Evolutionary conservation across 1,140 invertebrate species (phyloP), one percentile per base, ranked within the genome.

Genomic region (Diabrotica undecimpunctata): DNA sequence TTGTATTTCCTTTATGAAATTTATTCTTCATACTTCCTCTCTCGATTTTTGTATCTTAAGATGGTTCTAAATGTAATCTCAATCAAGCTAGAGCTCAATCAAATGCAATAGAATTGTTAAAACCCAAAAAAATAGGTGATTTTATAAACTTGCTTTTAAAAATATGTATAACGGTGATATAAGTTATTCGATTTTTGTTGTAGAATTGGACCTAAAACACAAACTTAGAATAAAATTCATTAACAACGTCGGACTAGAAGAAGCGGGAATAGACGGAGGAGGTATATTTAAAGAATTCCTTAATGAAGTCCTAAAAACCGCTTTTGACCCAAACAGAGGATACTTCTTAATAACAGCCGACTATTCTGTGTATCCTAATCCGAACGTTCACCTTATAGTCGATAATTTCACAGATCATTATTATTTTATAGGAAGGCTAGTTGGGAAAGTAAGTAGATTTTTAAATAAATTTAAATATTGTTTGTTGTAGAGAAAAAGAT

Each of bases 321-420:
- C 93, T 0, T 98, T 98, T 79, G 95, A 99, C 83, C 96, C 97
- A 0, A 98, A 98, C 78, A 84, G 96, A 51, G 97, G 96, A 0
- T 93, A 98, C 74, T 99, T 99, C 78, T 80, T 90, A 59, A 82
- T 95, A 11, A 98, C 96, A 0, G 90, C 89, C 67, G 95, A 98
- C 74, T 94, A 96, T 75, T 88, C 94, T 78, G 78, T 99, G 8
- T 99, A 98, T 80, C 97, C 97, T 0, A 99, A 98, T 81, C 96
- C 96, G 0, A 90, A 91, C 51, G 94, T 95, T 8, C 85, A 90
- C 66, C 79, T 94, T 13, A 79, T 98, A 0, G 86, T 94, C 13
- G 88, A 91, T 6, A 90, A 97, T 75, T 97, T 89, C 77, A 85
- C 87, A 0, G 88, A 91, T 72, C 97, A 99, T 81, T 99, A 96